phyloP scores from a whole-genome alignment of 2,113 vertebrate species.

The Sula dactylatra region DNA sequence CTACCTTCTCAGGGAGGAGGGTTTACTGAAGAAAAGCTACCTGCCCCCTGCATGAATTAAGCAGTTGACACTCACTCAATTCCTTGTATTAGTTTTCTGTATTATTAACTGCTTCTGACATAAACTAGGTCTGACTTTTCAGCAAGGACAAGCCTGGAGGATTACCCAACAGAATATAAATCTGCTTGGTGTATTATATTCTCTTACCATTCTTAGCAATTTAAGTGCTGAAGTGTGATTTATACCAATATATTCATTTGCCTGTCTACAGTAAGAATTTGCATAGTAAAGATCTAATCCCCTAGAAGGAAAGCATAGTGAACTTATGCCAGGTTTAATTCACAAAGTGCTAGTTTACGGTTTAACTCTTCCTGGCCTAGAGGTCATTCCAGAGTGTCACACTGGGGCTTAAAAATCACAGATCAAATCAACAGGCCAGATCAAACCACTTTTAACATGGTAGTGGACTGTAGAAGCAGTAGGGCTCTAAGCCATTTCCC shows the following conservation, averaged over 20 bases:
- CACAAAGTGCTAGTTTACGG: neutral
- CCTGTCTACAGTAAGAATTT: slow-evolving; percentile 27
- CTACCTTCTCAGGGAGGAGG: neutral
- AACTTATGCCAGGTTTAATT: neutral
- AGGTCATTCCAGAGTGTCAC: neutral
- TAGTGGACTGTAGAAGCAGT: neutral
- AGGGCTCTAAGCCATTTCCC: neutral
- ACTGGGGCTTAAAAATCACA: neutral
- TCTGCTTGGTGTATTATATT: slow-evolving; percentile 40
- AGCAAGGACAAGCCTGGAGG: neutral
- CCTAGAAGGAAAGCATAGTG: neutral
- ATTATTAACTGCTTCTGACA: slow-evolving; percentile 1
- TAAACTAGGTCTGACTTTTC: neutral
- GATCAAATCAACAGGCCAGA: neutral
- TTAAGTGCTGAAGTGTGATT: slow-evolving; percentile 50
- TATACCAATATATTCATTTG: neutral
- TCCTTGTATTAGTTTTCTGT: neutral
- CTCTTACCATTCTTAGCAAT: slow-evolving; percentile 12
- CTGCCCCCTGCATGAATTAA: neutral
- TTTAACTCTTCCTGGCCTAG: neutral
- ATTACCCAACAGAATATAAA: slow-evolving; percentile 21
- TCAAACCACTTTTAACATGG: neutral
- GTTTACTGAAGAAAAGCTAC: neutral
- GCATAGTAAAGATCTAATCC: neutral
- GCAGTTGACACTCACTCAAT: neutral